A percentile compares a stretch with the other conserved stretches of the same genome.
Evolutionary conservation across 92 coral and sea anemone genomes (phyloP).

Genomic region (Umimayanthus chanpuru): DNA sequence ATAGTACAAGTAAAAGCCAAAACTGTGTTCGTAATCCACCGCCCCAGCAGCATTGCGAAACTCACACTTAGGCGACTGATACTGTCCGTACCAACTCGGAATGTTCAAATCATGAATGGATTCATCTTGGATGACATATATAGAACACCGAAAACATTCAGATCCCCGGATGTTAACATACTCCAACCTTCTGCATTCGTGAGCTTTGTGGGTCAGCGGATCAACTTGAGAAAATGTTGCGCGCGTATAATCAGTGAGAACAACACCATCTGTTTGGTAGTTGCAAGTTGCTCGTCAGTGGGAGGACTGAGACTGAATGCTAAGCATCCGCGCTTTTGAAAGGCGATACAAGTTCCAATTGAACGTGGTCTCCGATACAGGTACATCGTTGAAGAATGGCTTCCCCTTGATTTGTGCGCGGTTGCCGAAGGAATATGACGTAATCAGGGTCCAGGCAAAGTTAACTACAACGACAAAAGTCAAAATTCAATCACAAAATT

Average conservation of each 20-base stretch:
- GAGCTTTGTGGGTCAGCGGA: conserved; percentile 4
- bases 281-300: conserved; percentile 31
- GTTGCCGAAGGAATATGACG: not conserved
- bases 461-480: not conserved
- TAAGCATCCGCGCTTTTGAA: conserved; percentile 36
- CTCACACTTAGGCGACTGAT: too few relatives aligned
- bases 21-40: too few relatives aligned
- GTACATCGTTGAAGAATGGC: conserved; percentile 33
- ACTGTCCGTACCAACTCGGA: not conserved
- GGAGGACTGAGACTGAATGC: conserved; percentile 9
- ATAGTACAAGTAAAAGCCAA: too few relatives aligned
- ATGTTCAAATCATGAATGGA: not conserved
- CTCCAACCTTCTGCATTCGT: conserved; percentile 42
- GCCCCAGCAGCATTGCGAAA: too few relatives aligned
- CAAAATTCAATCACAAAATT: too few relatives aligned
- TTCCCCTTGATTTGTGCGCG: conserved; percentile 6
- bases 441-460: conserved; percentile 12
- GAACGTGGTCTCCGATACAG: conserved; percentile 46
- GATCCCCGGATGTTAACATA: conserved; percentile 48
- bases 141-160: conserved; percentile 34
- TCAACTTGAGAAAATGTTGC: too few relatives aligned
- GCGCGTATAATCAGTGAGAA: too few relatives aligned
- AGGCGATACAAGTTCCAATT: conserved; percentile 63
- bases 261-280: conserved; percentile 47
- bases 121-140: conserved; percentile 36